Evolutionary conservation across 2,888 invertebrate genomes (phyloP).

Genomic region (Melangyna quadrimaculata): DNA sequence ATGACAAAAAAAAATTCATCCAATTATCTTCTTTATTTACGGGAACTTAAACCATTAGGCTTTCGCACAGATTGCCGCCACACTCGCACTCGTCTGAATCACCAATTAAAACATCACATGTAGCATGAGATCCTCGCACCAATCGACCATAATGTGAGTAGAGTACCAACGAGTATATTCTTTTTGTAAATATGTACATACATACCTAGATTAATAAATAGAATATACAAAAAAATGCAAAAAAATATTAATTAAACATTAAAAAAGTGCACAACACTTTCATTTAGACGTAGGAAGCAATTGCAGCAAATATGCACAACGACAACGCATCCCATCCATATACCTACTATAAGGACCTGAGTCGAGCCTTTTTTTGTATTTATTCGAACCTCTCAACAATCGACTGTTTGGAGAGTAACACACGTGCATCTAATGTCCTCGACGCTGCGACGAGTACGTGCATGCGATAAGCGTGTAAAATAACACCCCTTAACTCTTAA

Average conservation of each 20-base stretch:
- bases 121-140: slow-evolving; percentile 13
- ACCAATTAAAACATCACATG: slow-evolving; percentile 52
- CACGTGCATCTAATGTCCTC: slow-evolving; percentile 70
- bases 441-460: slow-evolving; percentile 8
- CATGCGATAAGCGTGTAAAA: slow-evolving; percentile 64
- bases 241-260: slow-evolving; percentile 60
- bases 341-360: not conserved
- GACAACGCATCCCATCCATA: not conserved
- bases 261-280: slow-evolving; percentile 59
- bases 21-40: slow-evolving; percentile 59
- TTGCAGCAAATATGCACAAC: slow-evolving; percentile 13
- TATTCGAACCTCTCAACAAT: slow-evolving; percentile 24
- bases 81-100: slow-evolving; percentile 5
- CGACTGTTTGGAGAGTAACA: slow-evolving; percentile 32
- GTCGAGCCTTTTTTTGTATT: not conserved
- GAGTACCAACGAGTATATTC: no score
- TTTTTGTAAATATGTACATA: not conserved
- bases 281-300: slow-evolving; percentile 54
- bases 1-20: slow-evolving; percentile 2
- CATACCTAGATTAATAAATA: not conserved
- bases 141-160: slow-evolving; percentile 32
- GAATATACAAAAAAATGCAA: not conserved
- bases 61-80: slow-evolving; percentile 13
- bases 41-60: slow-evolving; percentile 45
- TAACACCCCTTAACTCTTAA: slow-evolving; percentile 57